A percentile compares a stretch with the other conserved stretches of the same genome.
Evolutionary conservation across 2,797 vertebrate genomes (phyloP).

Genomic region (Eurystomus glaucurus): DNA sequence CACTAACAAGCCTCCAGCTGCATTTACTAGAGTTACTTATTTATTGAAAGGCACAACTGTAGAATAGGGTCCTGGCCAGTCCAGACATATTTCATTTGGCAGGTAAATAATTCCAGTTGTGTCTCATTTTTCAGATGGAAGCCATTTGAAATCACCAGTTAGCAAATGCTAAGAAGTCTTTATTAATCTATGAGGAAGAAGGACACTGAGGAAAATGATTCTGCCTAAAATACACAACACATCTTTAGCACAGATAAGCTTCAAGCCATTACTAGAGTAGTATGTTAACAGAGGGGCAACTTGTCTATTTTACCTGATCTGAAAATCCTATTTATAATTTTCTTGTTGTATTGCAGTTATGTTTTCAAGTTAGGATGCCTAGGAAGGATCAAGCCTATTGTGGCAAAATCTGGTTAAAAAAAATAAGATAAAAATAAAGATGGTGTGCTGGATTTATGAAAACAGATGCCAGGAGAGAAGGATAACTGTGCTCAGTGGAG

Average conservation of each 20-base stretch:
- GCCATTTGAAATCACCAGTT: not conserved
- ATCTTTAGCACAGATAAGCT: not conserved
- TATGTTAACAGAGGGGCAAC: not conserved
- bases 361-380: not conserved
- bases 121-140: not conserved
- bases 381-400: not conserved
- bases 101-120: not conserved
- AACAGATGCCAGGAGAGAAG: not conserved
- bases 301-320: not conserved
- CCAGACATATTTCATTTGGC: not conserved
- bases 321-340: not conserved
- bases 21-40: not conserved
- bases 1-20: not conserved
- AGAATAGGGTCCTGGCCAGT: not conserved
- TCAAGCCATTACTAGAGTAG: not conserved
- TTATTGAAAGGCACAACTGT: not conserved
- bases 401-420: not conserved
- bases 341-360: not conserved
- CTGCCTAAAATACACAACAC: not conserved
- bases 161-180: not conserved
- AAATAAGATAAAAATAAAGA: rapidly evolving
- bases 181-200: not conserved
- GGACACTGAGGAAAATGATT: not conserved
- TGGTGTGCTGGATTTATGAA: not conserved
- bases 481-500: not conserved